Base-by-base conservation (phyloP, 2,113 vertebrate genomes). In the Microtus ochrogaster region DNA sequence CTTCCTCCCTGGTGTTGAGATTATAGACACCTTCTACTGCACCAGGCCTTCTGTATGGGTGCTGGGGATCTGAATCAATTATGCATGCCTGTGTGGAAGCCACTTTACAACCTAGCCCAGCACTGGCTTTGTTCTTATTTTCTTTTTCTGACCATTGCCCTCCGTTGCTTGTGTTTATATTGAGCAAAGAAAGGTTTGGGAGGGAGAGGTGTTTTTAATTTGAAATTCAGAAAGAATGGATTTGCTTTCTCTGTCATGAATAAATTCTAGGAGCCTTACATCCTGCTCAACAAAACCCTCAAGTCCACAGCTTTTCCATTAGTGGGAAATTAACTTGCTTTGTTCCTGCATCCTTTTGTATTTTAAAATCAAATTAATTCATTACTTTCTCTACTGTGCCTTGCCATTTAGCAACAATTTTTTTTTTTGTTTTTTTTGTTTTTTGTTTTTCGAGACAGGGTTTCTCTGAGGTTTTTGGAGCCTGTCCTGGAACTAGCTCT, bases 301-400 rank as follows among this genome's bases (percentile, higher is more conserved):
- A 74, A 82, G 72, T 72, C 7, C 68, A 90, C 63, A 95, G n/a
- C 74, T 96, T 49, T 91, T 81, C 30, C 70, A 49, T 0, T 91
- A 63, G 66, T 85, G 81, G 91, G 44, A 89, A 89, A 81, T 83
- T 55, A 83, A 66, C 39, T 22, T 70, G 14, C 52, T 92, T 91
- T 87, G 5, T 87, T 93, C 39, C 28, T 91, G 36, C 24, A 19
- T 10, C 66, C 39, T 92, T 92, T 94, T 19, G 11, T 88, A 63
- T 92, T 92, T 79, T 95, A 89, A 96, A 92, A 77, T 94, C 13
- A 84, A n/a, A 94, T 77, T 52, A 82, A 36, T 93, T 87, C 8
- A 39, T 93, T 93, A 33, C 52, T 93, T 92, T 90, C 85, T 49
- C 86, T 73, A 44, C 33, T 89, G 33, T 93, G 70, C 24, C 26